Percentiles rank a stretch among this genome's conserved stretches.
phyloP scores from a whole-genome alignment of 2,888 invertebrate genomes.

The Aquatica leii region DNA sequence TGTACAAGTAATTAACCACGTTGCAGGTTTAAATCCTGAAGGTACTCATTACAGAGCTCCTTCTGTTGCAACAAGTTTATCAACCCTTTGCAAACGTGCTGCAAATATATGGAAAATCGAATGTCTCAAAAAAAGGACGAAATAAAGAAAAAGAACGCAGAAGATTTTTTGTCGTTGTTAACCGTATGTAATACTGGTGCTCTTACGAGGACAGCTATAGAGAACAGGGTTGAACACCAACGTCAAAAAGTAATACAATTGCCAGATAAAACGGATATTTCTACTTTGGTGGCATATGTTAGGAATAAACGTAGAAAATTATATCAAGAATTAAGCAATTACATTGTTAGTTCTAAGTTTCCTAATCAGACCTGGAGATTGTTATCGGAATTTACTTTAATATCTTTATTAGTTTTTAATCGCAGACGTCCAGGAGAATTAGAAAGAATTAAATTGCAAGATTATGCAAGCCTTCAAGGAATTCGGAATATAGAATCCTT shows the following conservation, averaged over 20 bases:
- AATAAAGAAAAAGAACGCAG: background rate
- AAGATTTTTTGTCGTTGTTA: background rate
- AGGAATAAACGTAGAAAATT: background rate
- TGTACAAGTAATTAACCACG: background rate
- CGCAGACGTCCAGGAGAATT: background rate
- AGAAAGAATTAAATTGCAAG: background rate
- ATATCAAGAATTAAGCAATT: background rate
- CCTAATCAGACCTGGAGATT: background rate
- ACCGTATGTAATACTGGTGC: too few species aligned
- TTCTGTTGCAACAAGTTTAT: background rate
- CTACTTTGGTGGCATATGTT: background rate
- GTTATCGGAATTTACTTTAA: background rate
- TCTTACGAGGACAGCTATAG: too few species aligned
- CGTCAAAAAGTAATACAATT: too few species aligned
- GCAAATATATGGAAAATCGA: constrained; percentile 5
- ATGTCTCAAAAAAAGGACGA: background rate
- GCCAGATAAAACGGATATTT: too few species aligned
- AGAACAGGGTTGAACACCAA: too few species aligned
- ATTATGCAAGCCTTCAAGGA: background rate
- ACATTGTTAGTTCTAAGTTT: background rate
- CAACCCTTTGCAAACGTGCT: background rate
- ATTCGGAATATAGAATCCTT: too few species aligned
- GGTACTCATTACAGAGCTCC: background rate
- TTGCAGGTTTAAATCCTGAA: background rate
- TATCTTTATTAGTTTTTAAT: too few species aligned